Evolutionary conservation across 2,113 vertebrate genomes (phyloP), one percentile per base, ranked within the genome.

Genomic region (Cromileptes altivelis): DNA sequence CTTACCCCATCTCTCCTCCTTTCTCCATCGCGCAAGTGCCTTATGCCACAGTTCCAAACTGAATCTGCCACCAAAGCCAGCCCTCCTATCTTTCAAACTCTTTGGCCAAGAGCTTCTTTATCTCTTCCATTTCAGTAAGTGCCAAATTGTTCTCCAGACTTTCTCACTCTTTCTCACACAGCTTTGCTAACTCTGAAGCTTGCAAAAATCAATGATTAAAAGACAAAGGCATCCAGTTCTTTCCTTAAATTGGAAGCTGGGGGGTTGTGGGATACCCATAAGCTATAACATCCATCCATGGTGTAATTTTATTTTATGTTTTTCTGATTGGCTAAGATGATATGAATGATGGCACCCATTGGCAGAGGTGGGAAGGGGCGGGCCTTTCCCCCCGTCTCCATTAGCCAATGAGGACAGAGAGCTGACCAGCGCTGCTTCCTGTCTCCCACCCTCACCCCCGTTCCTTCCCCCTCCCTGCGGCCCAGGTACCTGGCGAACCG

Each of bases 401-500:
- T 89, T 87, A 88, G 94, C 90, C 90, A 93, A 88, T 93, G 85
- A 93, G 88, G 94, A 93, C 94, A 93, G 94, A 95, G 94, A 94
- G 95, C 94, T 96, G 94, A 96, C 93, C 88, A 90, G 93, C 94
- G 92, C 93, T 95, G 94, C 95, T 95, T 96, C 93, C 93, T 95
- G 94, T 95, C 91, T 94, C 93, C 91, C 85, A 92, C 80, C 90
- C 86, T 90, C 87, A 87, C 83, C 90, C 89, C 91, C 85, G 52
- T 85, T 90, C 90, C 79, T 87, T 37, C 89, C 86, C 89, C 91
- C 94, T 93, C 90, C 93, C 92, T 91, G 92, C 92, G 94, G 93
- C 94, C 86, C 96, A 99, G 98, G 97, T 99, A 99, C 97, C 97
- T 99, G 97, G 98, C 98, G 96, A 99, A 99, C 97, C 97, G 98